Evolutionary conservation across 2,888 invertebrate species (phyloP).

Genomic region (Drosophila flavopinicola): DNA sequence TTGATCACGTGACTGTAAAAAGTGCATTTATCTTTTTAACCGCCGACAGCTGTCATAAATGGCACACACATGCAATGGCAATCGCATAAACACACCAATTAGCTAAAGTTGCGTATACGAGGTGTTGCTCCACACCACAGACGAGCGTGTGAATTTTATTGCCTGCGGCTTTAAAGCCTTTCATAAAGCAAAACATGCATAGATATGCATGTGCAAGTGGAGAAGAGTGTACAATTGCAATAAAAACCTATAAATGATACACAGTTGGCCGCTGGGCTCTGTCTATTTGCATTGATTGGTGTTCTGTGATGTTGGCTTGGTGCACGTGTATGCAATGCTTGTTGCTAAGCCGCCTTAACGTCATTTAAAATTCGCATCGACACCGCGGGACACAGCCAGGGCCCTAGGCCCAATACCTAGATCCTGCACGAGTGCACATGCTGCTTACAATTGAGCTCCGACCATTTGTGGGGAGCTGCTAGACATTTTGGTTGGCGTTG

Average conservation of each 20-base stretch:
- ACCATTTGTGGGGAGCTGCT: constrained; percentile 26
- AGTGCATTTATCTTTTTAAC: constrained; percentile 47
- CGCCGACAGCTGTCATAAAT: constrained; percentile 39
- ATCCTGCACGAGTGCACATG: constrained; percentile 48
- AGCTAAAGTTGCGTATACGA: constrained; percentile 60
- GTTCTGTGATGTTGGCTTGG: background rate
- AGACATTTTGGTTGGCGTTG: constrained; percentile 55
- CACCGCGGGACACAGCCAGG: constrained; percentile 36
- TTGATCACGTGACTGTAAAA: constrained; percentile 41
- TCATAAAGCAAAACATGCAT: constrained; percentile 19
- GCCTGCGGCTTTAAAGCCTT: constrained; percentile 35
- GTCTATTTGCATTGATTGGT: constrained; percentile 42
- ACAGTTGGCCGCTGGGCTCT: constrained; percentile 15
- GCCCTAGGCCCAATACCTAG: background rate
- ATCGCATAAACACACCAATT: constrained; percentile 59
- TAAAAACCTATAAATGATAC: constrained; percentile 17
- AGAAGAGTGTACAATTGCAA: constrained; percentile 9
- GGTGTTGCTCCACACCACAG: constrained; percentile 24
- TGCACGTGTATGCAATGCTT: constrained; percentile 25
- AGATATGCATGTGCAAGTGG: constrained; percentile 2
- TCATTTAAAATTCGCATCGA: constrained; percentile 67
- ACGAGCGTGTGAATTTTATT: constrained; percentile 30
- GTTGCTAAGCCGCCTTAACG: constrained; percentile 69
- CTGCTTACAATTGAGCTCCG: constrained; percentile 46
- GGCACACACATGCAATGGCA: constrained; percentile 46